A percentile compares a stretch with the other conserved stretches of the same genome.
phyloP scores from a whole-genome alignment of 92 coral and sea anemone species.

The Heliopora coerulea region DNA sequence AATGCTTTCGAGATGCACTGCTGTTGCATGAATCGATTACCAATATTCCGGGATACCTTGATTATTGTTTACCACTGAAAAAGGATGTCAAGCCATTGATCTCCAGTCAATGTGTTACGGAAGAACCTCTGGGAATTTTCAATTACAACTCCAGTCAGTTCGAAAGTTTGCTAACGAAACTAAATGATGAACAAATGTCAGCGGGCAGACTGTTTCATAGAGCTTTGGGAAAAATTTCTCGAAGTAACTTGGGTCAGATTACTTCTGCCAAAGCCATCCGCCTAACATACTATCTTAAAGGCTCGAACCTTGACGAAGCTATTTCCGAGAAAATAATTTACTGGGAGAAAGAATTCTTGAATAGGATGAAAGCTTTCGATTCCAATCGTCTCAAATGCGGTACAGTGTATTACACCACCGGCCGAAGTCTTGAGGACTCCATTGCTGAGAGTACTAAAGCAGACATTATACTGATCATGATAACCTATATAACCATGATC shows the following conservation, averaged over 20 bases:
- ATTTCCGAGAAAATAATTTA: conserved; percentile 21
- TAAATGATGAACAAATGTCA: background rate
- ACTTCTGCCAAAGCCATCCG: conserved; percentile 45
- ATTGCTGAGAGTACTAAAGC: background rate
- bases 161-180: background rate
- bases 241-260: conserved; percentile 17
- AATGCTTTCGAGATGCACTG: conserved; percentile 54
- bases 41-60: conserved; percentile 15
- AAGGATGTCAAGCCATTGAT: background rate
- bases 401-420: conserved; percentile 22
- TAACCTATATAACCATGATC: background rate
- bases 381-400: background rate
- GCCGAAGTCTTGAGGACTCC: background rate
- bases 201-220: background rate
- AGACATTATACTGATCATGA: conserved; percentile 43
- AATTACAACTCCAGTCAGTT: conserved; percentile 5
- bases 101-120: background rate
- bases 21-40: conserved; percentile 27
- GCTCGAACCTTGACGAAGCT: conserved; percentile 35
- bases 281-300: conserved; percentile 40
- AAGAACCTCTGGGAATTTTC: conserved; percentile 17
- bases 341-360: conserved; percentile 65
- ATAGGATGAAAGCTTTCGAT: conserved; percentile 35
- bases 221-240: background rate
- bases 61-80: background rate